A percentile compares a stretch with the other conserved stretches of the same genome.
These are phyloP conservation scores for Tragelaphus eurycerus DNA, from an alignment of 2,797 vertebrate species.

Conservation along the genomic window DNA sequence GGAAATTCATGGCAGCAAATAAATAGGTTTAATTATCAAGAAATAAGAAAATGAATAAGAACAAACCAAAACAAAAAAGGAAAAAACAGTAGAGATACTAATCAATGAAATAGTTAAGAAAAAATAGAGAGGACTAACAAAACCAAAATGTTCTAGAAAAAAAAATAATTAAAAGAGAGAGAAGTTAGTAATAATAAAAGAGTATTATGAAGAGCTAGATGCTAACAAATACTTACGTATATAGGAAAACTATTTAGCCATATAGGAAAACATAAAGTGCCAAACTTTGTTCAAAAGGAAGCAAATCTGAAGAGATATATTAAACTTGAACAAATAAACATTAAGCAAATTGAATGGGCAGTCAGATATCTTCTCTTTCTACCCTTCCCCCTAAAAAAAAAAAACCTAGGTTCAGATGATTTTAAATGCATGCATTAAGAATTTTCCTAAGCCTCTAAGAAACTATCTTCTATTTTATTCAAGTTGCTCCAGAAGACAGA, in stretches of 20 bases:
- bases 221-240: neutral
- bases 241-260: neutral
- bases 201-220: neutral
- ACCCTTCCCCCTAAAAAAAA: no score
- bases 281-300: constrained; percentile 9
- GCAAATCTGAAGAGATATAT: neutral
- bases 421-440: neutral
- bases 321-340: neutral
- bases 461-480: neutral
- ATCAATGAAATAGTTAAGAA: neutral
- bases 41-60: neutral
- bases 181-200: neutral
- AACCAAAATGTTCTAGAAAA: neutral
- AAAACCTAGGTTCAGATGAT: neutral
- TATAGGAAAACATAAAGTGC: neutral
- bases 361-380: neutral
- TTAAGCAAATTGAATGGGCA: neutral
- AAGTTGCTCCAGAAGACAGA: neutral
- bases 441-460: neutral
- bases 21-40: neutral
- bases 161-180: neutral
- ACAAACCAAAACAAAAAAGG: neutral
- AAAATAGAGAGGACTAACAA: neutral
- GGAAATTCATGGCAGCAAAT: neutral
- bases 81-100: neutral